Evolutionary conservation across 2,888 invertebrate species (phyloP), one percentile per base, ranked within the genome.

Genomic region (Caenorhabditis macrosperma): DNA sequence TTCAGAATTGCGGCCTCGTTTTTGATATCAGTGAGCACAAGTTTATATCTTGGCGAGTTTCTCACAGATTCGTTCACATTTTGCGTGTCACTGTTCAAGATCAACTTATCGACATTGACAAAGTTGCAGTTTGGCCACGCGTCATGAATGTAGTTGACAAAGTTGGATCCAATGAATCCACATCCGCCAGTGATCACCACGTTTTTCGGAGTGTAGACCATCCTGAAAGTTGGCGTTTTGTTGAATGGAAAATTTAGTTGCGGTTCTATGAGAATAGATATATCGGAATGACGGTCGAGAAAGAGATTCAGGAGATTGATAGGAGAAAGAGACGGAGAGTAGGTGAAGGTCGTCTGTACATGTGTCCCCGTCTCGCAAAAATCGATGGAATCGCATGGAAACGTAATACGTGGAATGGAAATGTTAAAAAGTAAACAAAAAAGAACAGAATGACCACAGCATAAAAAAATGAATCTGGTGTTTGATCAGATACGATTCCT

Each of bases 141-240:
- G 38, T 72, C 61, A 33, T 81, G 79, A 60, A 86, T 85, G 76
- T 81, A 90, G 59, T 90, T 90, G 54, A 90, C 82, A 57, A 89
- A 90, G 76, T 90, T 90, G 12, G 89, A 86, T 2, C 90, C 90
- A 54, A 90, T 90, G 76, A 90, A 90, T n/a, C 90, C 90, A 60
- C 90, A 90, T 0, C 88, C 90, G 9, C 90, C 90, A 20, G 90
- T 90, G 48, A 90, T 86, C 50, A 88, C 78, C 48, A 90, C 87
- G 69, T 88, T 89, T 81, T 82, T 82, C 17, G 85, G 85, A 22
- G 59, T 75, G 69, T 81, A 72, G 20, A 44, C 52, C 76, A 68
- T 67, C 41, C 59, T 75, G 44, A 33, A 61, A 54, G 24, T n/a
- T 24, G 4, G 30, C 26, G 17, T 48, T 20, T 17, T n/a, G 22